Conservation (phyloP, 2,113 vertebrate genomes). For the Cyprinus carpio region DNA sequence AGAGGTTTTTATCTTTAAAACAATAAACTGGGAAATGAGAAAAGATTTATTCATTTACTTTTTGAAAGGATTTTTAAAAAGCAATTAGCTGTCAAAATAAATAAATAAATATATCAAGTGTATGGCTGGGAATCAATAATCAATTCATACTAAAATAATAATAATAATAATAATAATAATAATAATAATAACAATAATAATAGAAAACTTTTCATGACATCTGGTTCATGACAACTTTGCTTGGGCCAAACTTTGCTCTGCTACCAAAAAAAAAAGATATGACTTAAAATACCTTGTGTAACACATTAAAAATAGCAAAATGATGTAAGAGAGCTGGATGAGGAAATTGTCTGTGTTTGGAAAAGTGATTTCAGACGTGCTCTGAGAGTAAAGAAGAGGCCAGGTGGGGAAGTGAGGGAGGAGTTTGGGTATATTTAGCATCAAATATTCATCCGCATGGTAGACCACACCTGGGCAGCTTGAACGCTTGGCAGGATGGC, state of each 20-base stretch:
- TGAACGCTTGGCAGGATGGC: constrained; percentile 45
- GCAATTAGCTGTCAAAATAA: too few relatives aligned
- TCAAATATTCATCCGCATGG: constrained; percentile 52
- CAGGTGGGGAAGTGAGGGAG: constrained; percentile 28
- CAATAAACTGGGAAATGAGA: too few relatives aligned
- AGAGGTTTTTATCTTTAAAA: constrained; percentile 26
- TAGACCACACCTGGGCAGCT: constrained; percentile 56
- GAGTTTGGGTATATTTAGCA: constrained; percentile 37
- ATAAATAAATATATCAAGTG: too few relatives aligned
- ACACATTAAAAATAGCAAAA: constrained; percentile 5
- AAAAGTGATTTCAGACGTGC: constrained; percentile 16
- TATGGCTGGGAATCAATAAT: too few relatives aligned
- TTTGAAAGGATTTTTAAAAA: too few relatives aligned
- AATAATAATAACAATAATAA: too few relatives aligned
- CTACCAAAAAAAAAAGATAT: background rate
- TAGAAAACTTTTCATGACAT: too few relatives aligned
- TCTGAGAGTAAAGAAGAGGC: constrained; percentile 6
- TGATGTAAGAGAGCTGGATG: constrained; percentile 11
- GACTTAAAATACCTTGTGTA: constrained; percentile 13
- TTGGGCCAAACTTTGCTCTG: background rate
- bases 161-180: too few relatives aligned
- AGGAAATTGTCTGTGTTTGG: background rate
- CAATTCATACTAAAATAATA: too few relatives aligned
- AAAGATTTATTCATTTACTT: too few relatives aligned
- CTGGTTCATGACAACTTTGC: background rate